Evolutionary conservation across 1,140 invertebrate genomes (phyloP).

Genomic region (Caenorhabditis tropicalis): DNA sequence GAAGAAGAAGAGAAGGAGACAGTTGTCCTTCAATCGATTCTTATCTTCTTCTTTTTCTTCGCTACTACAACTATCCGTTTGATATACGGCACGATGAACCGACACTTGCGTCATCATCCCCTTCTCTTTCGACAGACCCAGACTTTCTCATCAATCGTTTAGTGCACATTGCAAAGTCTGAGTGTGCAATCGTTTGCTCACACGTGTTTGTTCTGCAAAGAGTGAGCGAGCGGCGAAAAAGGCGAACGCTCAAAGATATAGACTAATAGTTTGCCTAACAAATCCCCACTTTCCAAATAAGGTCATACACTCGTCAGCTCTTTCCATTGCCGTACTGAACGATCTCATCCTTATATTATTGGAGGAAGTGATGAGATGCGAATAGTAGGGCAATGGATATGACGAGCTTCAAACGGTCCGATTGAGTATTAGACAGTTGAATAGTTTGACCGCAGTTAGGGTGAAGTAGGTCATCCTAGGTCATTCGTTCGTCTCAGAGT

Average conservation of each 20-base stretch:
- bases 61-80: slow-evolving; percentile 24
- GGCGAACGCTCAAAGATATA: slow-evolving; percentile 30
- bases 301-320: not conserved
- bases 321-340: slow-evolving; percentile 40
- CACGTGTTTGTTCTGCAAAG: slow-evolving; percentile 33
- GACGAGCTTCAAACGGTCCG: slow-evolving; percentile 5
- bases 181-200: slow-evolving; percentile 22
- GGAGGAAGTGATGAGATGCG: slow-evolving; percentile 38
- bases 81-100: slow-evolving; percentile 23
- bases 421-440: not conserved
- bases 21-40: slow-evolving; percentile 43
- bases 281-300: not conserved
- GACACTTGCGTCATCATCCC: slow-evolving; percentile 23
- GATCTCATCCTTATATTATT: slow-evolving; percentile 17
- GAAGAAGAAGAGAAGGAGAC: not conserved
- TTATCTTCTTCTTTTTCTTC: not conserved
- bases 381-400: slow-evolving; percentile 43
- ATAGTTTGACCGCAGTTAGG: not conserved
- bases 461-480: slow-evolving; percentile 3
- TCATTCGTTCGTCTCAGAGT: not conserved
- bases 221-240: not conserved
- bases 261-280: slow-evolving; percentile 23
- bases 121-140: not conserved
- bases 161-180: slow-evolving; percentile 1
- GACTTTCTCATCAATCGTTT: slow-evolving; percentile 26